Conservation (phyloP, 2,888 invertebrate species). For the Papilio gigon region DNA sequence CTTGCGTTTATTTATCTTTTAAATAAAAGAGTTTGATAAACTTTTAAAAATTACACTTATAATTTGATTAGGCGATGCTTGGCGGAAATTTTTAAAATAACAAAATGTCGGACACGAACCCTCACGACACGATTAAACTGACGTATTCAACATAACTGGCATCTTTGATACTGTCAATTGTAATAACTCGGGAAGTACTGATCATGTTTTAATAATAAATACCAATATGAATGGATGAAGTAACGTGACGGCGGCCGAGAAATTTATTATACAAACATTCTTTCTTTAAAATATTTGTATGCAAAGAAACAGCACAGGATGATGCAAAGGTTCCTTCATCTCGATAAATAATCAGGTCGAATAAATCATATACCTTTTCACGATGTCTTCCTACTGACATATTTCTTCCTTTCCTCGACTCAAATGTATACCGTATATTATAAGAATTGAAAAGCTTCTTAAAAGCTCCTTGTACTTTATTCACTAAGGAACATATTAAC, state of each 20-base stretch:
- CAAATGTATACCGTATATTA: background rate
- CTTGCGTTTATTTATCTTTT: background rate
- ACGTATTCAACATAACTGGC: no score
- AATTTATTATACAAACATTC: background rate
- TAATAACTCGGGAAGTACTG: no score
- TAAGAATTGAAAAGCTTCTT: background rate
- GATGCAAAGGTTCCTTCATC: constrained; percentile 15
- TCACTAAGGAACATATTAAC: background rate
- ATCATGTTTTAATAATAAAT: no score
- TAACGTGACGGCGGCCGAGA: background rate
- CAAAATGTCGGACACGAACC: background rate
- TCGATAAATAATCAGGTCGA: constrained; percentile 10
- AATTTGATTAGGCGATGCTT: background rate
- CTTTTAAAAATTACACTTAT: background rate
- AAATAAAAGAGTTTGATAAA: background rate
- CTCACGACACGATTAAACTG: no score
- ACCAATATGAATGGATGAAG: no score
- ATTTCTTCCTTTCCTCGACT: constrained; percentile 2
- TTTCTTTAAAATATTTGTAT: background rate
- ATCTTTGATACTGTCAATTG: no score
- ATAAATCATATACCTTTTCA: constrained; percentile 20
- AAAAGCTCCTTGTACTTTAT: constrained; percentile 5
- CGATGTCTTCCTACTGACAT: constrained; percentile 19
- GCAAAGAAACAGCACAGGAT: background rate
- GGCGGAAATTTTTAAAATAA: background rate